Conservation (phyloP, 1,140 invertebrate genomes). For the Drosophila azteca region DNA sequence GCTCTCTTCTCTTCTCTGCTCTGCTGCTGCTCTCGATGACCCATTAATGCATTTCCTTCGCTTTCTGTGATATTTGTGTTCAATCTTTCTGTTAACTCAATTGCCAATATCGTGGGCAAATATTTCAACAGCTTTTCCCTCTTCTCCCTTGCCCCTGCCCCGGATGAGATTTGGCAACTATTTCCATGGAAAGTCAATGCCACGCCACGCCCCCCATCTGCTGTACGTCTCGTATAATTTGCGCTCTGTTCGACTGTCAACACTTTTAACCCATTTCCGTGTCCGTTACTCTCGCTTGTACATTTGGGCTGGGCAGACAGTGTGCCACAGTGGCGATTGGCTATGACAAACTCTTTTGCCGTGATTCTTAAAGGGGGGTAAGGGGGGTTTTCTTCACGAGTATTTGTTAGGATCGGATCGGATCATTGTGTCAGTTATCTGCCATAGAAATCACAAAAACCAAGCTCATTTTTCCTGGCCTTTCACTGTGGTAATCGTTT, state of each 20-base stretch:
- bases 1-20: neutral
- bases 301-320: slow-evolving; percentile 39
- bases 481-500: slow-evolving; percentile 1
- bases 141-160: no score
- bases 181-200: slow-evolving; percentile 53
- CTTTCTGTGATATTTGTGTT: slow-evolving; percentile 60
- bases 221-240: slow-evolving; percentile 62
- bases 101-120: slow-evolving; percentile 79
- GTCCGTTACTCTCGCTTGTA: slow-evolving; percentile 48
- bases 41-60: slow-evolving; percentile 45
- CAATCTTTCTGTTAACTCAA: slow-evolving; percentile 72
- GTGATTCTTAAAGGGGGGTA: no score
- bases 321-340: slow-evolving; percentile 16
- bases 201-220: slow-evolving; percentile 20
- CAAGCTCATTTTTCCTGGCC: no score
- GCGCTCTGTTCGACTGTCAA: slow-evolving; percentile 77
- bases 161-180: slow-evolving; percentile 57
- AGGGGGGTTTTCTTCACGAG: no score
- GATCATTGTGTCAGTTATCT: no score
- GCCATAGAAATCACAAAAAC: no score
- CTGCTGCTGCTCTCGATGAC: slow-evolving; percentile 3
- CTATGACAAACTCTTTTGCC: neutral
- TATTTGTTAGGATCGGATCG: no score
- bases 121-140: slow-evolving; percentile 66
- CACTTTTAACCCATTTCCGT: slow-evolving; percentile 78